Evolutionary conservation across 2,113 vertebrate species (phyloP).

Genomic region (Sterna hirundo): DNA sequence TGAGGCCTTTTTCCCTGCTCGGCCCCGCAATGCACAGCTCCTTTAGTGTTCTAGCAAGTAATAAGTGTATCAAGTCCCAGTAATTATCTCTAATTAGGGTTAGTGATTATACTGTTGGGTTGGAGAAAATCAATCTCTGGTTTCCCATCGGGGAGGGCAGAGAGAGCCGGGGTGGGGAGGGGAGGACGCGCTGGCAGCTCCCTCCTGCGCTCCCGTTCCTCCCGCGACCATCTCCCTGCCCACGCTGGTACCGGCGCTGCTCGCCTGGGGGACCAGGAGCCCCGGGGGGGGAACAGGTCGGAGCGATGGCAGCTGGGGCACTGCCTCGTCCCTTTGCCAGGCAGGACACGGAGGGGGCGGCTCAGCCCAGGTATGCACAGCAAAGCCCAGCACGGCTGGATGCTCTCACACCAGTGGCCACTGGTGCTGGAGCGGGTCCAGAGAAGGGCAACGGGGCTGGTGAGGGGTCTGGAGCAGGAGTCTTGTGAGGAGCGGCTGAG

Average conservation of each 20-base stretch:
- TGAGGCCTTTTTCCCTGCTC: background rate
- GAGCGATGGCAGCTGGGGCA: rapidly evolving
- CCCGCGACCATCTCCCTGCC: background rate
- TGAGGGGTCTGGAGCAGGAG: background rate
- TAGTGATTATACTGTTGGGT: constrained; percentile 97
- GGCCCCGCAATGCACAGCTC: constrained; percentile 58
- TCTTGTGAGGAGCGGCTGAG: background rate
- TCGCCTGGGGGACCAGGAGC: background rate
- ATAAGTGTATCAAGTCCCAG: constrained; percentile 94
- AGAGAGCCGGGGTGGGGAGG: constrained; percentile 69
- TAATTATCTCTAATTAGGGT: constrained; percentile 99
- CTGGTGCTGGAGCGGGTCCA: background rate
- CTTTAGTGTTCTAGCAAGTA: constrained; percentile 88
- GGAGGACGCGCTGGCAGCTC: constrained; percentile 51
- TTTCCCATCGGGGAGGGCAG: constrained; percentile 85
- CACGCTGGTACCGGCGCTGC: background rate
- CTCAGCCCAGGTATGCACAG: background rate
- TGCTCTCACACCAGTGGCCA: background rate
- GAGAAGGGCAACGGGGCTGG: background rate
- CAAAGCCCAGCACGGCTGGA: rapidly evolving
- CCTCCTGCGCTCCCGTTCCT: background rate
- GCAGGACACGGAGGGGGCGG: background rate
- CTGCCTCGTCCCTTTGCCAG: rapidly evolving
- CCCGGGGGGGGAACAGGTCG: background rate
- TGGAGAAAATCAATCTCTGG: constrained; percentile 92